Evolutionary conservation across 2,888 invertebrate genomes (phyloP).

Genomic region (Eupithecia tripunctaria): DNA sequence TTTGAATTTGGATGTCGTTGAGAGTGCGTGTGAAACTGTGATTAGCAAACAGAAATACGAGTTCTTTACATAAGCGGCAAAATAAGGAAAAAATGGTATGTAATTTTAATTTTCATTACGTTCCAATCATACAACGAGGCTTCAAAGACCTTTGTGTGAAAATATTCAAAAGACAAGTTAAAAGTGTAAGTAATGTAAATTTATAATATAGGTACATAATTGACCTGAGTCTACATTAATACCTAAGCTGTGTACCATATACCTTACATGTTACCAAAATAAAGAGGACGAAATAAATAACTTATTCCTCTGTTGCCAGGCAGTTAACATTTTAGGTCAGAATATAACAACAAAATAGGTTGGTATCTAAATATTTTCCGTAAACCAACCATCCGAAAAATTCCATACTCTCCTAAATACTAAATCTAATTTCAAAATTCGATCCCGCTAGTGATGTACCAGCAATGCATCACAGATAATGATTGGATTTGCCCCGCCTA

Average conservation of each 20-base stretch:
- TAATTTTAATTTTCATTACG: neutral
- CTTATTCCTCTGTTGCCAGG: no score
- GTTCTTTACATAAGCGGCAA: neutral
- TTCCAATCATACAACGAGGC: neutral
- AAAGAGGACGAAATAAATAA: no score
- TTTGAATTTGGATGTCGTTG: slow-evolving; percentile 66
- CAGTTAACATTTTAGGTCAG: neutral
- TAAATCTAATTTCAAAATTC: slow-evolving; percentile 63
- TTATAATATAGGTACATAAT: no score
- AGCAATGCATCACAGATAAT: slow-evolving; percentile 83
- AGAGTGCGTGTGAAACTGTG: slow-evolving; percentile 56
- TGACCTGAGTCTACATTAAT: no score
- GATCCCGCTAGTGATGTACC: slow-evolving; percentile 75
- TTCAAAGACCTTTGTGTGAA: neutral
- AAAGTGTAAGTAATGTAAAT: no score
- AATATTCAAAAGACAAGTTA: no score
- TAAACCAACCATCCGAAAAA: neutral
- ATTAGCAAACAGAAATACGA: neutral
- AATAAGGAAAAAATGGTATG: neutral
- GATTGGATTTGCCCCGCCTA: slow-evolving; percentile 84
- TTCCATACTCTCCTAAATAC: slow-evolving; percentile 10
- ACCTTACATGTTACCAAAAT: no score
- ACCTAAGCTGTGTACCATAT: no score
- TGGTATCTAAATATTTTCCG: neutral
- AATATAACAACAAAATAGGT: neutral